Percentiles rank a stretch among this genome's conserved stretches.
These are phyloP conservation scores for Bradynema listronoti DNA, from an alignment of 1,140 invertebrate species.

Conservation along the genomic window DNA sequence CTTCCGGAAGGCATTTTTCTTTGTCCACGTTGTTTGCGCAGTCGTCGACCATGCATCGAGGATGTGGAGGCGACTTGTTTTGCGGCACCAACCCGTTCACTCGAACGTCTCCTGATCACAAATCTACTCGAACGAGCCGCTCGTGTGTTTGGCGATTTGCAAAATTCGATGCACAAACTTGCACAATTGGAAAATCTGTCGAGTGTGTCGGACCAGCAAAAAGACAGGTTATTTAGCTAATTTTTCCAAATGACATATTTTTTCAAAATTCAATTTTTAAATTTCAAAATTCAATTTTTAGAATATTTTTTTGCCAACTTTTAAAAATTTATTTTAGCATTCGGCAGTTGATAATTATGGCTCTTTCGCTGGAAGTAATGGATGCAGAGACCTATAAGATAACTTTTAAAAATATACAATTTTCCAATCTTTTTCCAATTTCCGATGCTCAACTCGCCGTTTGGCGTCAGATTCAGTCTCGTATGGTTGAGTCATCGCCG, in stretches of 20 bases:
- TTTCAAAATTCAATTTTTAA: too few relatives aligned
- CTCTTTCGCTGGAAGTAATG: conserved; percentile 23
- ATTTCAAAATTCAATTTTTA: too few relatives aligned
- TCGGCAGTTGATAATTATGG: conserved; percentile 20
- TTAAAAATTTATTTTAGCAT: conserved; percentile 11
- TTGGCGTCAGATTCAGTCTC: conserved; percentile 20
- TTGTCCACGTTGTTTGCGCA: conserved; percentile 35
- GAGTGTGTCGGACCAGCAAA: background rate
- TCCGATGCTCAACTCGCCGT: conserved; percentile 10
- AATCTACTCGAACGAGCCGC: conserved; percentile 24
- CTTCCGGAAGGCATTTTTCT: conserved; percentile 31
- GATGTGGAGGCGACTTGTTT: conserved; percentile 23
- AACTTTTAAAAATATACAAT: too few relatives aligned
- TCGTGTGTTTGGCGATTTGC: conserved; percentile 11
- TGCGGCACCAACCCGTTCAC: conserved; percentile 1
- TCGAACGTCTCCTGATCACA: conserved; percentile 22
- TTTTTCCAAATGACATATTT: conserved; percentile 8
- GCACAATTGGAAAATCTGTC: conserved; percentile 9
- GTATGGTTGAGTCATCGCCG: conserved; percentile 16
- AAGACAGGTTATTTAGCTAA: conserved; percentile 9
- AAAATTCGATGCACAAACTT: conserved; percentile 15
- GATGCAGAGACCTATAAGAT: conserved; percentile 23
- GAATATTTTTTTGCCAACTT: too few relatives aligned
- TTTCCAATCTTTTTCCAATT: conserved; percentile 28
- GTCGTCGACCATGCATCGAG: conserved; percentile 32